phyloP scores from a whole-genome alignment of 2,113 vertebrate species.

The Aegotheles bennettii region DNA sequence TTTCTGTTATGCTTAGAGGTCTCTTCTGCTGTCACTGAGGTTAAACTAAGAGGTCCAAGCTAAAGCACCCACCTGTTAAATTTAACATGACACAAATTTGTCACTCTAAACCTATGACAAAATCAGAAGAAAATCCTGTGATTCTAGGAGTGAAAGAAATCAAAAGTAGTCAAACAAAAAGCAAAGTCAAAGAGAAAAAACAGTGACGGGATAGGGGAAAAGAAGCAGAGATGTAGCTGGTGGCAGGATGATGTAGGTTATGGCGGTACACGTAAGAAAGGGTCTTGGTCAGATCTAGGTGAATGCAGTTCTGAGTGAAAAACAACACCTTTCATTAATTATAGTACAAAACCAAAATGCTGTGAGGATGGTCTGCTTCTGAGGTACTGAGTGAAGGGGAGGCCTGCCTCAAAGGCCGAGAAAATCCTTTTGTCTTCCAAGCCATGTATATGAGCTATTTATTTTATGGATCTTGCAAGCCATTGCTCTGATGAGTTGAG shows the following conservation, averaged over 20 bases:
- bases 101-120: background rate
- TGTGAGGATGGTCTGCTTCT: background rate
- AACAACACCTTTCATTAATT: background rate
- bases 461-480: background rate
- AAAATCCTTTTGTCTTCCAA: slow-evolving; percentile 1
- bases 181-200: background rate
- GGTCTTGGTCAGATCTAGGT: background rate
- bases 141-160: background rate
- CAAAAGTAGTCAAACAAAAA: background rate
- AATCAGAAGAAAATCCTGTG: background rate
- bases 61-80: background rate
- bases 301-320: background rate
- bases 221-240: background rate
- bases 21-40: background rate
- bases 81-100: background rate
- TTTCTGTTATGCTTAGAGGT: background rate
- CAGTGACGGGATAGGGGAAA: background rate
- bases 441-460: background rate
- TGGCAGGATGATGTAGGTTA: background rate
- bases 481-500: background rate
- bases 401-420: background rate
- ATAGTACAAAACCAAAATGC: background rate
- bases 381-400: background rate
- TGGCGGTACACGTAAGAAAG: background rate
- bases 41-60: background rate